phyloP scores from a whole-genome alignment of 2,797 vertebrate genomes.

The Gambusia yucatana region DNA sequence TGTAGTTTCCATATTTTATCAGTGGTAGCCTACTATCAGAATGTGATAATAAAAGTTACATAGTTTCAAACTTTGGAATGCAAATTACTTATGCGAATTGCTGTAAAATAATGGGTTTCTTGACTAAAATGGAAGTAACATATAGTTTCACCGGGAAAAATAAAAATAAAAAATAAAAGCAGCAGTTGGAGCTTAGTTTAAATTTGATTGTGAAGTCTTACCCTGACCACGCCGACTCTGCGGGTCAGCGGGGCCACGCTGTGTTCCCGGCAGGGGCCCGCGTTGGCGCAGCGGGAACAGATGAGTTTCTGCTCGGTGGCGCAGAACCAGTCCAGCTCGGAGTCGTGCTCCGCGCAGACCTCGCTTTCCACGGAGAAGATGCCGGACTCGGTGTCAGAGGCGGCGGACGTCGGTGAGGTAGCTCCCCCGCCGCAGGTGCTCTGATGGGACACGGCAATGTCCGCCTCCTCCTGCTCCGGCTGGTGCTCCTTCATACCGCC shows the following conservation, averaged over 20 bases:
- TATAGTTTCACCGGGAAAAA: neutral
- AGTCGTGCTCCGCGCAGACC: slow-evolving; percentile 77
- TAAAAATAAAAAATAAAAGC: neutral
- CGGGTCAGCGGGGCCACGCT: slow-evolving; percentile 74
- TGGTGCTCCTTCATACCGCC: slow-evolving; percentile 17
- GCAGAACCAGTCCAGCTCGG: slow-evolving; percentile 83
- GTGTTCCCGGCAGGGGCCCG: slow-evolving; percentile 81
- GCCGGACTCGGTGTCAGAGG: slow-evolving; percentile 60
- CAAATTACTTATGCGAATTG: neutral
- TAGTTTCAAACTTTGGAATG: neutral
- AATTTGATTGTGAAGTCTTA: slow-evolving; percentile 46
- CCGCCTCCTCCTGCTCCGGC: neutral
- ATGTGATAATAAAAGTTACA: neutral
- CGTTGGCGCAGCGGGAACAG: slow-evolving; percentile 79
- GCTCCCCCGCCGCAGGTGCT: neutral
- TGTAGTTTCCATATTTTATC: neutral
- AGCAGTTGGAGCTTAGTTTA: neutral
- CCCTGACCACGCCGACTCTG: slow-evolving; percentile 83
- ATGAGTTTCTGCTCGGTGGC: slow-evolving; percentile 79
- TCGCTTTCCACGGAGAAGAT: slow-evolving; percentile 66
- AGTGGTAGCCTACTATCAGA: neutral
- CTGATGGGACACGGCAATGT: neutral
- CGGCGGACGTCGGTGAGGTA: slow-evolving; percentile 5
- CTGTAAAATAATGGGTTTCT: neutral
- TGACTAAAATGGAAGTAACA: neutral